Base-by-base conservation (phyloP, 2,797 vertebrate genomes). In the Tarsius wallacei region DNA sequence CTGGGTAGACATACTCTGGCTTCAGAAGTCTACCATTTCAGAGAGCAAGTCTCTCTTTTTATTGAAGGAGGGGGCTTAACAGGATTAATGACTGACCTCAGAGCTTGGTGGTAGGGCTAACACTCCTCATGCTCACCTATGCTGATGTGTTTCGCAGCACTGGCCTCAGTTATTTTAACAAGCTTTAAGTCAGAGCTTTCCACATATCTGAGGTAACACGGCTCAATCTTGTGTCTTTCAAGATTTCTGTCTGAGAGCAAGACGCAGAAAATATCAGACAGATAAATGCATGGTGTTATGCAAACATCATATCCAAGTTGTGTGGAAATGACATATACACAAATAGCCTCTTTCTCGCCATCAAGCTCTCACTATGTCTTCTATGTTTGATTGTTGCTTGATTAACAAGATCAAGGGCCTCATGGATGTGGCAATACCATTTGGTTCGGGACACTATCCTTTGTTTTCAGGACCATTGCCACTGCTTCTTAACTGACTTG, bases 171-270 rank as follows among this genome's bases (percentile, higher is more conserved):
- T 59, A 8, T 77, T 68, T 86, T 78, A 15, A 13, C 9, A 87
- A 76, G 15, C 6, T 84, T 78, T 3, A 88, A 61, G 59, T 59
- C 47, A 57, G 86, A 77, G 24, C 24, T 73, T 83, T 85, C 47
- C 22, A 53, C 13, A 4, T 51, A 47, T 24, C 71, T 24, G 51
- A 51, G 76, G 8, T 24, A 51, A 73, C 66, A 84, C n/a, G 24
- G n/a, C 68, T 42, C 10, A 6, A 2, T 51, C 11, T 2, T 42
- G 19, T 31, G 17, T 55, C 82, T 73, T 88, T 76, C 19, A 53
- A 97, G 26, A 81, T 90, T 80, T 83, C 61, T 78, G 16, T 63
- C 84, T 76, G 28, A 70, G 73, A 94, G 80, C 47, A 24, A 93
- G 51, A 28, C 4, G 70, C 21, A 47, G 28, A 91, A 87, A 59